Conservation (phyloP, 2,797 vertebrate genomes). For the Mastacembelus armatus region DNA sequence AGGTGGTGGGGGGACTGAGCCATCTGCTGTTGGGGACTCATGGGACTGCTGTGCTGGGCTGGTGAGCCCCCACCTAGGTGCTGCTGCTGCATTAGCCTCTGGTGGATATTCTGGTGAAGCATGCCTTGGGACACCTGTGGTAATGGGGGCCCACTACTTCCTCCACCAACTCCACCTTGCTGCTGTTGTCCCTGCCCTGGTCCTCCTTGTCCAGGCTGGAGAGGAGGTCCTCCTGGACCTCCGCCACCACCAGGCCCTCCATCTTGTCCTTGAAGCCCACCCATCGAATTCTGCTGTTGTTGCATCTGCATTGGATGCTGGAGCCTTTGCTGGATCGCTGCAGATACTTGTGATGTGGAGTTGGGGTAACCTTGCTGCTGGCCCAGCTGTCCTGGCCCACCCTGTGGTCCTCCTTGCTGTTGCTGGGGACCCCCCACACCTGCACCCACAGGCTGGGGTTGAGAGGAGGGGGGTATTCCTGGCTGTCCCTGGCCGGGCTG, state of each 20-base stretch:
- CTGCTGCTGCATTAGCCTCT: constrained; percentile 92
- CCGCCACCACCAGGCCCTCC: constrained; percentile 76
- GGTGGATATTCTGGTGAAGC: constrained; percentile 90
- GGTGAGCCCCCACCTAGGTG: constrained; percentile 90
- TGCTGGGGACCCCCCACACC: constrained; percentile 82
- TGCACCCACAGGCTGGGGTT: constrained; percentile 73
- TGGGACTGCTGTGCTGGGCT: constrained; percentile 92
- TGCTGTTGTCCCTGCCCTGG: constrained; percentile 85
- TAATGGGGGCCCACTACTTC: constrained; percentile 74
- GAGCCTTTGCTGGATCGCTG: constrained; percentile 85
- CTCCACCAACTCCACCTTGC: constrained; percentile 56
- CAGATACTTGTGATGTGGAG: constrained; percentile 81
- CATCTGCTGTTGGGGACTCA: constrained; percentile 92
- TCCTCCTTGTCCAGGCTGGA: constrained; percentile 74
- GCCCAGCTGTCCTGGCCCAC: constrained; percentile 66
- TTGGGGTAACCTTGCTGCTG: constrained; percentile 83
- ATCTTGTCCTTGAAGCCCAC: constrained; percentile 83
- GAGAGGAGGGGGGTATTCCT: constrained; percentile 71
- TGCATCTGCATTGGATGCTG: constrained; percentile 87
- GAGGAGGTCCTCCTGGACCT: constrained; percentile 64
- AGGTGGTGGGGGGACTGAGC: constrained; percentile 93
- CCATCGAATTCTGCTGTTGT: constrained; percentile 87
- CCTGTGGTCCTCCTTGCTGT: constrained; percentile 79
- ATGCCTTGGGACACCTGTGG: constrained; percentile 79
- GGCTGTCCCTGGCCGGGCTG: constrained; percentile 78